Percentiles rank a stretch among this genome's conserved stretches.
phyloP scores from a whole-genome alignment of 2,797 vertebrate genomes.

The Rhabdomys pumilio region DNA sequence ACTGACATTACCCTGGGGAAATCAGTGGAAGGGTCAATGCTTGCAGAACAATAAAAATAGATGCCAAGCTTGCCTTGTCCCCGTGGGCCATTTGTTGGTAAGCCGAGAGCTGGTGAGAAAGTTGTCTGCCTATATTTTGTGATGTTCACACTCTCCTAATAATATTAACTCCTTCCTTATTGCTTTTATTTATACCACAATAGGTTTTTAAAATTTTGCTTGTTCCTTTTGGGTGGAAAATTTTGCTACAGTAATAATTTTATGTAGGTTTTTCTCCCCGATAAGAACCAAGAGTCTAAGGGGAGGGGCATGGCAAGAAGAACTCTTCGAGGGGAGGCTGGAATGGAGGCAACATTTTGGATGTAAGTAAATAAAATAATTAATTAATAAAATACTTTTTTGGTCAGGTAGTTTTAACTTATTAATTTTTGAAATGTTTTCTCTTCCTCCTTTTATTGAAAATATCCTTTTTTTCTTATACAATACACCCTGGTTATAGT shows the following conservation, averaged over 20 bases:
- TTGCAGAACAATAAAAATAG: conserved; percentile 30
- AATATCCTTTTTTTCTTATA: background rate
- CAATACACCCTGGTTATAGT: background rate
- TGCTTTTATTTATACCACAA: conserved; percentile 19
- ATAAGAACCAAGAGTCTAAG: background rate
- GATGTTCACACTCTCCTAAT: background rate
- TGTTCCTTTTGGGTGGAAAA: conserved; percentile 9
- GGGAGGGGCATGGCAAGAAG: background rate
- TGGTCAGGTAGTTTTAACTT: conserved; percentile 35
- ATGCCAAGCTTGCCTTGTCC: background rate
- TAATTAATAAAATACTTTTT: background rate
- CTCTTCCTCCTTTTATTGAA: background rate
- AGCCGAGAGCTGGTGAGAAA: background rate
- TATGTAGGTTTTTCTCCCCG: background rate
- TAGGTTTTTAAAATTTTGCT: background rate
- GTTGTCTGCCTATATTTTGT: conserved; percentile 2
- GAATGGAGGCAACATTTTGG: background rate
- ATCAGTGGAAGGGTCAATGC: conserved; percentile 23
- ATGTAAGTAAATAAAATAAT: background rate
- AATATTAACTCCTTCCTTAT: background rate
- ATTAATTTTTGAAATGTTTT: background rate
- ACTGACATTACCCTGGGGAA: background rate
- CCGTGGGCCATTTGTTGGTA: background rate
- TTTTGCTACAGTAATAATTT: conserved; percentile 32
- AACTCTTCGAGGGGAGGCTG: background rate